These are phyloP conservation scores for Mormyrus lacerda DNA, from an alignment of 2,113 vertebrate genomes.

Conservation along the genomic window DNA sequence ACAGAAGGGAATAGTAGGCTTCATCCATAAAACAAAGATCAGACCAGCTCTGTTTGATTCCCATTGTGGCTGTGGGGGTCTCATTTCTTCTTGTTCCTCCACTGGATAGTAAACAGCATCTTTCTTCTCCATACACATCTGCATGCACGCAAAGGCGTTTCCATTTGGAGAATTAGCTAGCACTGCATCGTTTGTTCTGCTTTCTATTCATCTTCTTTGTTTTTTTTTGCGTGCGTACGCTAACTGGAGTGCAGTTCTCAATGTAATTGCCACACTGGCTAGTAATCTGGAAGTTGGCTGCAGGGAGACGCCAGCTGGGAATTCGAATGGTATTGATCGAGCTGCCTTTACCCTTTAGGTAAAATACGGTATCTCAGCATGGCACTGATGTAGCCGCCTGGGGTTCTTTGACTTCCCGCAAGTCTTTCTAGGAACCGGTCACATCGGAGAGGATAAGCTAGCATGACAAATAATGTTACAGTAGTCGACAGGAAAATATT, in stretches of 20 bases:
- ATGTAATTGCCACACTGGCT: constrained; percentile 29
- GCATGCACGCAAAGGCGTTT: not conserved
- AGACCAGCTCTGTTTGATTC: constrained; percentile 55
- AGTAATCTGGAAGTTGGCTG: constrained; percentile 22
- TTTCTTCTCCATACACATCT: not conserved
- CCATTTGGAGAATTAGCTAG: constrained; percentile 33
- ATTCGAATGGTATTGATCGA: constrained; percentile 35
- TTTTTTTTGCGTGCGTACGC: not conserved
- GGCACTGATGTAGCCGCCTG: constrained; percentile 32
- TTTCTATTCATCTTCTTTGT: constrained; percentile 1
- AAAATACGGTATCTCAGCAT: constrained; percentile 30
- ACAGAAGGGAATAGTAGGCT: not conserved
- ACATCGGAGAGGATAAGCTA: constrained; percentile 44
- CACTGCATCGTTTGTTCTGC: constrained; percentile 42
- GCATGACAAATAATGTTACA: constrained; percentile 54
- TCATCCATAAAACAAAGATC: constrained; percentile 40
- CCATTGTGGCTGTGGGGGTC: constrained; percentile 20
- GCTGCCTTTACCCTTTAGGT: constrained; percentile 36
- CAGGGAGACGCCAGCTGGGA: constrained; percentile 28
- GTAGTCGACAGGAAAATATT: constrained; percentile 39
- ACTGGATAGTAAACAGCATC: not conserved
- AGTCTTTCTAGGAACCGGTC: constrained; percentile 37
- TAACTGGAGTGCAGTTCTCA: constrained; percentile 34
- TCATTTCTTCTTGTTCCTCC: not conserved
- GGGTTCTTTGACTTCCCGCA: constrained; percentile 22